These are phyloP conservation scores for Eunapius fragilis DNA, from an alignment of 37 sponge, comb jelly and placozoan species.

Conservation along the genomic window DNA sequence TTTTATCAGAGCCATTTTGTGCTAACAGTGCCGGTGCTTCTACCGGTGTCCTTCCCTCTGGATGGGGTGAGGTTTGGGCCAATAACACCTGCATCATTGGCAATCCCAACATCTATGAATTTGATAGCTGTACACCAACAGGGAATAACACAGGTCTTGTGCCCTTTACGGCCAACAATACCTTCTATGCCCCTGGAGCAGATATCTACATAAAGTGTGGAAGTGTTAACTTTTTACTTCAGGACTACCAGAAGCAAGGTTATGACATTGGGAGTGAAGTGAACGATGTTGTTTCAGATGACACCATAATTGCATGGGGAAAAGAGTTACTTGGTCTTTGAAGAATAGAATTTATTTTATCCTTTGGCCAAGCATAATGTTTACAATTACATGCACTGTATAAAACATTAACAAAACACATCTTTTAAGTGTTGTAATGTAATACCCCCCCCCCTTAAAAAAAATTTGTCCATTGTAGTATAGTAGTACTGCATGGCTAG, in stretches of 20 bases:
- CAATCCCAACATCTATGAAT: slow-evolving; percentile 43
- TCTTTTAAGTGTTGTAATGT: too few species aligned
- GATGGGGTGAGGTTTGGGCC: slow-evolving; percentile 55
- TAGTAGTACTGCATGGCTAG: too few species aligned
- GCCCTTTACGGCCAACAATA: slow-evolving; percentile 52
- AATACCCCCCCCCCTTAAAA: too few species aligned
- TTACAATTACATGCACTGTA: too few species aligned
- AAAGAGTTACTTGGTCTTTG: slow-evolving; percentile 32
- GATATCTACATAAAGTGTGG: slow-evolving; percentile 47
- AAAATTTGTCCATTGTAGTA: too few species aligned
- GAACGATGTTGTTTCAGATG: slow-evolving; percentile 8
- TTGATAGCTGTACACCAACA: slow-evolving; percentile 26
- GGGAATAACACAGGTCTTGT: slow-evolving; percentile 21
- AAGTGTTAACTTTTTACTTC: slow-evolving; percentile 5
- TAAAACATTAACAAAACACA: too few species aligned
- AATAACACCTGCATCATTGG: slow-evolving; percentile 66
- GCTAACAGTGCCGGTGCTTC: slow-evolving; percentile 45
- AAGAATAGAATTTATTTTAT: background rate
- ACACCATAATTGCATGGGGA: slow-evolving; percentile 39
- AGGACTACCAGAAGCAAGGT: slow-evolving; percentile 40
- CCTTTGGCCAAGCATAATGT: too few species aligned
- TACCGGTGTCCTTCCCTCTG: slow-evolving; percentile 28
- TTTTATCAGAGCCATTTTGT: slow-evolving; percentile 34
- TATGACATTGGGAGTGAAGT: slow-evolving; percentile 55
- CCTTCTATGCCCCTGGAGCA: slow-evolving; percentile 47